Evolutionary conservation across 2,888 invertebrate species (phyloP).

Genomic region (Platycnemis pennipes): DNA sequence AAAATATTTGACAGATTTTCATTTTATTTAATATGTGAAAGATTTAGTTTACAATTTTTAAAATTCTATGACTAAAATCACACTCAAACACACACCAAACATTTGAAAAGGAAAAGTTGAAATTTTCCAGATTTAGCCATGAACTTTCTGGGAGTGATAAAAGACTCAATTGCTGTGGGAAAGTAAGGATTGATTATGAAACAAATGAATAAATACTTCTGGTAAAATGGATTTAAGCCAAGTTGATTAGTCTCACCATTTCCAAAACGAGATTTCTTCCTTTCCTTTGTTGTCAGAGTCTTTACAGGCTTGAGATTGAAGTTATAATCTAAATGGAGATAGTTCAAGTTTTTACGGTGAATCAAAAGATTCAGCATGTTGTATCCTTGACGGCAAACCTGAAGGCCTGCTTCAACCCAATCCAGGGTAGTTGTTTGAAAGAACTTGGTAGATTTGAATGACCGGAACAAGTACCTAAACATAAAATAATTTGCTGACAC

Average conservation of each 20-base stretch:
- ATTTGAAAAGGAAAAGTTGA: too few relatives aligned
- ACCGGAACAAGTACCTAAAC: slow-evolving; percentile 94
- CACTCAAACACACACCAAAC: too few relatives aligned
- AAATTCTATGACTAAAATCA: too few relatives aligned
- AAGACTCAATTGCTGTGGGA: too few relatives aligned
- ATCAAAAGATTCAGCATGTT: slow-evolving; percentile 99
- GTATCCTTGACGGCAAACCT: slow-evolving; percentile 99
- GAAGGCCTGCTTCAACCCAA: slow-evolving; percentile 99
- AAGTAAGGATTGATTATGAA: too few relatives aligned
- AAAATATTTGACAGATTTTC: too few relatives aligned
- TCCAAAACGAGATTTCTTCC: slow-evolving; percentile 98
- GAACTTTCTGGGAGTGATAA: too few relatives aligned
- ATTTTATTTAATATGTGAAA: too few relatives aligned
- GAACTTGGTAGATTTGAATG: slow-evolving; percentile 99
- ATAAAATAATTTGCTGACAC: slow-evolving; percentile 51
- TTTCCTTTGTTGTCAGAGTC: slow-evolving; percentile 98
- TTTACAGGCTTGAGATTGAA: slow-evolving; percentile 99
- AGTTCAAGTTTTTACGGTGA: slow-evolving; percentile 99
- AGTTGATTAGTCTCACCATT: slow-evolving; percentile 84
- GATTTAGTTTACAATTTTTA: too few relatives aligned
- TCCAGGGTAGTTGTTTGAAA: slow-evolving; percentile 99
- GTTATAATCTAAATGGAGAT: slow-evolving; percentile 99
- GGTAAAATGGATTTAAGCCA: too few relatives aligned
- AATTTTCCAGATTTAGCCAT: too few relatives aligned
- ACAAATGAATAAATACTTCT: too few relatives aligned